phyloP scores from a whole-genome alignment of 2,888 invertebrate species.

The Ligdia adustata region DNA sequence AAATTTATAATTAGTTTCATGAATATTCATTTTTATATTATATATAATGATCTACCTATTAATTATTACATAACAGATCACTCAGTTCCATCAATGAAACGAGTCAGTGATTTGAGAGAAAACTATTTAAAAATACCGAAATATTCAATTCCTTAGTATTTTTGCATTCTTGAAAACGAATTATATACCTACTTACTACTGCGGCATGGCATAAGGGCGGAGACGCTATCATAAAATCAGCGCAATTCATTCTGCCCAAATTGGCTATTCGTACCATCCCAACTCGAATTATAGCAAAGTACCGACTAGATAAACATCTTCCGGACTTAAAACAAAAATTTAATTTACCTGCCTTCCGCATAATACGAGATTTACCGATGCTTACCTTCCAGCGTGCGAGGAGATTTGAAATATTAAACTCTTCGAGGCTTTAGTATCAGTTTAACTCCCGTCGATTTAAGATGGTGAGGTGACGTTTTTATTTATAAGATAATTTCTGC shows the following conservation, averaged over 20 bases:
- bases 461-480: neutral
- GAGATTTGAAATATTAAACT: constrained; percentile 20
- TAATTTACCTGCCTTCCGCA: constrained; percentile 37
- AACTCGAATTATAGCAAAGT: constrained; percentile 62
- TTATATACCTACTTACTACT: constrained; percentile 9
- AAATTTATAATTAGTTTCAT: constrained; percentile 16
- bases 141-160: too few species aligned
- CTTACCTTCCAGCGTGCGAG: constrained; percentile 22
- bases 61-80: too few species aligned
- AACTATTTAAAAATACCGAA: too few species aligned
- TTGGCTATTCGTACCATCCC: constrained; percentile 70
- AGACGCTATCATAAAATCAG: constrained; percentile 62
- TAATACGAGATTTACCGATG: constrained; percentile 26
- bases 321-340: constrained; percentile 42
- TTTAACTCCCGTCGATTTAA: constrained; percentile 1
- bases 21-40: constrained; percentile 22
- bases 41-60: too few species aligned
- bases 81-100: too few species aligned
- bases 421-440: constrained; percentile 12
- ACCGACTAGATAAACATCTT: constrained; percentile 50
- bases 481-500: too few species aligned
- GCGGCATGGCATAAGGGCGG: constrained; percentile 31
- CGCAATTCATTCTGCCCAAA: constrained; percentile 67
- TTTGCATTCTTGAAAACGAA: too few species aligned
- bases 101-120: too few species aligned